Evolutionary conservation across 1,140 invertebrate species (phyloP), one percentile per base, ranked within the genome.

Genomic region (Laupala kohalensis): DNA sequence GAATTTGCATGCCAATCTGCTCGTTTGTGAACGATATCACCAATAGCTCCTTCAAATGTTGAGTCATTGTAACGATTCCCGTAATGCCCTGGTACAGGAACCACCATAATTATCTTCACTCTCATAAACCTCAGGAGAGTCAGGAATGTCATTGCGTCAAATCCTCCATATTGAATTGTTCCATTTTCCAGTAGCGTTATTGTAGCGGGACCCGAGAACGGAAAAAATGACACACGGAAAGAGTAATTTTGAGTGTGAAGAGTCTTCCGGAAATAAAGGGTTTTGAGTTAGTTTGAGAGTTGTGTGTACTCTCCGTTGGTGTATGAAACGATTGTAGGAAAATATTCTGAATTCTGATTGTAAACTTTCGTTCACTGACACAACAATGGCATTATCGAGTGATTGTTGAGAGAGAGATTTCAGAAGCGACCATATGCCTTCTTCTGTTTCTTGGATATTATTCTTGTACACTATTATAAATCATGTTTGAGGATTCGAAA

Each of bases 1-100:
- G 77, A 75, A 64, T 80, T 83, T 28, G 80, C 77, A 12, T 78
- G 77, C n/a, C 81, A 77, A 65, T 81, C 78, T 6, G 74, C 77
- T 72, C 74, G 75, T 53, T 73, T 72, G 67, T 77, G 72, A 0
- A 78, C 72, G 5, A 83, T 68, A 62, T 81, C 80, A 9, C 78
- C 80, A 6, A 82, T 72, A 3, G 76, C 76, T 5, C 82, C 82
- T 28, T 75, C 82, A 27, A 76, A 80, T 0, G 76, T 77, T 0
- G 80, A 79, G 28, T 81, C 81, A 0, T 26, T 5, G 9, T 74
- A 25, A 15, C 70, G 72, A 70, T 71, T 74, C 15, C 80, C 80
- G 37, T 75, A 82, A n/a, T 78, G 71, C 0, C 23, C 9, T 3
- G 29, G 25, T 0, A 2, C 25, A 3, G 19, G 24, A 19, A 26